Evolutionary conservation across 37 sponge, comb jelly and placozoan genomes (phyloP), one percentile per base, ranked within the genome.

Genomic region (Theonella swinhoei): DNA sequence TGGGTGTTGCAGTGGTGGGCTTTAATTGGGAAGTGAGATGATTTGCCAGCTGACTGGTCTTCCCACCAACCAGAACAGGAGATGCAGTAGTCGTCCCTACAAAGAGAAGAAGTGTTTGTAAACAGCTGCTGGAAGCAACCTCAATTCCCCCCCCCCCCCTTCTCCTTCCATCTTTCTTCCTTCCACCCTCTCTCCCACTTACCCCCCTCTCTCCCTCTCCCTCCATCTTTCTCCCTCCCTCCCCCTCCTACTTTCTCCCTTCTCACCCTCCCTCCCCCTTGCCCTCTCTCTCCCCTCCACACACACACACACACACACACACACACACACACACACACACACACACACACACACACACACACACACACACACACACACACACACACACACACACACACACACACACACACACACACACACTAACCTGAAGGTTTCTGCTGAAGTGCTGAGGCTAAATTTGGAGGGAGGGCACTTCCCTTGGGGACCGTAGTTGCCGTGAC

Each of bases 401-500:
- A 47, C 7, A 47, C 14, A 47, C 54, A 7, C 54, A 14, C 14
- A 47, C 54, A 17, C 14, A 47, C 14, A 17, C 54, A 17, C 11
- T 7, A 17, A 47, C 54, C 54, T 47, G 54, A 14, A 17, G 54
- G 7, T 14, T 47, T 47, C 54, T 47, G 54, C 54, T 47, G 54
- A 47, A 47, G 54, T 17, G 54, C 54, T 14, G 54, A 47, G 11
- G 54, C 54, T 14, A 47, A 14, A 47, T 14, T 47, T 47, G 54
- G 54, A 47, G 54, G 70, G 14, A 34, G 85, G 3, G 36, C 33
- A 62, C 58, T 81, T 17, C 62, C 66, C 62, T 68, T 71, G n/a
- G 89, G 79, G 17, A 89, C 89, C 3, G 89, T 72, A 2, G 89
- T 89, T 20, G 85, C 89, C 4, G 89, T 89, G 25, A 89, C 89